Base-by-base conservation (phyloP, 2,888 invertebrate genomes). In the Gonocerus acuteangulatus region DNA sequence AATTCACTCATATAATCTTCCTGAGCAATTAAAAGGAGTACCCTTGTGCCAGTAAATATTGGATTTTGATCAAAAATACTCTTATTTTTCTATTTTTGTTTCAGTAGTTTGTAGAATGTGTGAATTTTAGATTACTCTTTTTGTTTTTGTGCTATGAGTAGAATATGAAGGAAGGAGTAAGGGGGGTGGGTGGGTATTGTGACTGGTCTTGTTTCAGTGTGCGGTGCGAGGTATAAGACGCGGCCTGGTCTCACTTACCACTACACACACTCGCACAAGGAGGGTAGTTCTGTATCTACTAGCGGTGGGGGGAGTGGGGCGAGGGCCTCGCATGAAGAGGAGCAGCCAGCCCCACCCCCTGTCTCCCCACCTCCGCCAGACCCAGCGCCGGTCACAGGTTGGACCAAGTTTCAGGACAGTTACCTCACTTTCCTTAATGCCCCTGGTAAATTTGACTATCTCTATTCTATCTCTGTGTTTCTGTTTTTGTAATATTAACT, bases 191-290 rank as follows among this genome's bases (percentile, higher is more conserved):
- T 54, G 61, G 45, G 48, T 61, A 62, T 62, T 59, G 62, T 61
- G 48, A 64, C 61, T 61, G 58, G 63, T 63, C 60, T 57, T 68
- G 67, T 77, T 82, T 76, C 84, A 91, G 91, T 90, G 75, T 95
- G 95, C 82, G 89, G 91, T 75, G 92, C 92, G 72, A 86, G 93
- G 73, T 95, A 95, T 86, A 95, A 95, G 83, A 94, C 94, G 68
- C 84, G 94, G 70, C 93, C 95, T 69, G 95, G 95, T 69, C 83
- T 95, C 74, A 92, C 90, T 71, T 95, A 95, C 82, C 95, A 95
- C 83, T 90, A 89, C 82, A 86, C 87, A 73, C 93, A 93, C 80
- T 89, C 89, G 73, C 91, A 92, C 82, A 78, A 75, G 71, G 76
- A 76, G 66, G 69, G 65, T 34, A 63, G 64, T 23, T 44, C 56